A percentile compares a stretch with the other conserved stretches of the same genome.
Conservation (phyloP, 2,113 vertebrate species). For the Tragelaphus buxtoni region DNA sequence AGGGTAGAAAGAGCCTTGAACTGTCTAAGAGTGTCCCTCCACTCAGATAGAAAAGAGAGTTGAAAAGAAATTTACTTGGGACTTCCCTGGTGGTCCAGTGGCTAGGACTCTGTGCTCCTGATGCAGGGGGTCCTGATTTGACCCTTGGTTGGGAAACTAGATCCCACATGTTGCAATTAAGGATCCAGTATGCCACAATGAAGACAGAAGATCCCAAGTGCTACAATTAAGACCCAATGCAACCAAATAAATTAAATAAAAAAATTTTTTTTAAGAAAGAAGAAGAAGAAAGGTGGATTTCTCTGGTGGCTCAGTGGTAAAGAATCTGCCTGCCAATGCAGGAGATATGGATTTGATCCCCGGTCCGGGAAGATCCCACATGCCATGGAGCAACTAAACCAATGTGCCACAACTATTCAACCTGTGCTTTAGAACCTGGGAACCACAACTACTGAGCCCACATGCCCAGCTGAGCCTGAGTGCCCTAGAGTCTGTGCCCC, state of each 20-base stretch:
- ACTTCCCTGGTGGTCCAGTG: not conserved
- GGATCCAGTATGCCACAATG: not conserved
- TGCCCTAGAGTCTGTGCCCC: not conserved
- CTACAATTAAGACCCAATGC: not conserved
- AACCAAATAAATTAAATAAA: not conserved
- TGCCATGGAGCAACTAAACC: not conserved
- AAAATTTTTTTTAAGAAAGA: not conserved
- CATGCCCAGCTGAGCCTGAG: not conserved
- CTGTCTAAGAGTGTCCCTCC: not conserved
- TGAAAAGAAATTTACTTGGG: not conserved
- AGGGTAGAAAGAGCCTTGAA: not conserved
- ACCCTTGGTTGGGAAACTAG: not conserved
- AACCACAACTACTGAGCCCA: not conserved
- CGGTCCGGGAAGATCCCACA: not conserved
- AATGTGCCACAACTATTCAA: not conserved
- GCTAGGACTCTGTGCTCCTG: not conserved
- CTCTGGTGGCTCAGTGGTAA: not conserved
- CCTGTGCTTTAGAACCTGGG: not conserved
- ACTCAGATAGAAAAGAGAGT: not conserved
- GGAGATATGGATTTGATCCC: not conserved
- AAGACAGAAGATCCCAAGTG: not conserved
- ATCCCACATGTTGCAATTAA: not conserved
- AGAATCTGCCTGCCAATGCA: not conserved
- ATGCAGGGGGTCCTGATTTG: not conserved
- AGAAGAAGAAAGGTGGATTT: not conserved